Evolutionary conservation across 2,113 vertebrate species (phyloP).

Genomic region (Nestor notabilis): DNA sequence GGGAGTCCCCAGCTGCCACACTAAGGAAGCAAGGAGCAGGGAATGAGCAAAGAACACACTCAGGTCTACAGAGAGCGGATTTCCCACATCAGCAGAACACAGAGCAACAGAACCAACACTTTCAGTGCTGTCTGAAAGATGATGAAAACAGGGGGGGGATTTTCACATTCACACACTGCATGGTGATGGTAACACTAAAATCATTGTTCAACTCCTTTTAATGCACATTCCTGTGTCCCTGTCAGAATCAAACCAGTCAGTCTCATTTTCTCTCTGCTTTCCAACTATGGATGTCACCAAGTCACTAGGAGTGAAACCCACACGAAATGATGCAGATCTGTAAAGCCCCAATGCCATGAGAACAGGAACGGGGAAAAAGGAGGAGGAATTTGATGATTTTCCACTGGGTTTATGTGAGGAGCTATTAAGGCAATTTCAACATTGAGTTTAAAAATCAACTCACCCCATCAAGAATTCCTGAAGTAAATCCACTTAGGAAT

Average conservation of each 20-base stretch:
- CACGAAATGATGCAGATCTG: not conserved
- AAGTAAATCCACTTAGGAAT: not conserved
- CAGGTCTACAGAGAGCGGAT: not conserved
- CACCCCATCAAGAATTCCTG: not conserved
- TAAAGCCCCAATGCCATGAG: accelerated
- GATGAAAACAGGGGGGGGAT: not conserved
- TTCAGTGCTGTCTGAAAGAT: not conserved
- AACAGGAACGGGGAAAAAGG: not conserved
- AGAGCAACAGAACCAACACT: not conserved
- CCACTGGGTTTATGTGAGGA: accelerated
- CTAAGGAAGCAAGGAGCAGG: not conserved
- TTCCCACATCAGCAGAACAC: not conserved
- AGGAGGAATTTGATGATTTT: not conserved
- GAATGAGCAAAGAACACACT: not conserved
- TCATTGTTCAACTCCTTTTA: not conserved
- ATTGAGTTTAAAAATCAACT: not conserved
- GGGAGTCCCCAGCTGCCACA: not conserved
- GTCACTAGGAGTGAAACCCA: not conserved
- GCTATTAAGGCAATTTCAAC: not conserved
- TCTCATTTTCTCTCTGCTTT: not conserved
- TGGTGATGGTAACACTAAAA: not conserved
- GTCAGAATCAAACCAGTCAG: not conserved
- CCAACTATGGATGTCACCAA: not conserved
- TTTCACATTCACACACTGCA: not conserved
- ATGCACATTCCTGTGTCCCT: not conserved